Evolutionary conservation across 2,797 vertebrate species (phyloP), one percentile per base, ranked within the genome.

Genomic region (Remorina albescens): DNA sequence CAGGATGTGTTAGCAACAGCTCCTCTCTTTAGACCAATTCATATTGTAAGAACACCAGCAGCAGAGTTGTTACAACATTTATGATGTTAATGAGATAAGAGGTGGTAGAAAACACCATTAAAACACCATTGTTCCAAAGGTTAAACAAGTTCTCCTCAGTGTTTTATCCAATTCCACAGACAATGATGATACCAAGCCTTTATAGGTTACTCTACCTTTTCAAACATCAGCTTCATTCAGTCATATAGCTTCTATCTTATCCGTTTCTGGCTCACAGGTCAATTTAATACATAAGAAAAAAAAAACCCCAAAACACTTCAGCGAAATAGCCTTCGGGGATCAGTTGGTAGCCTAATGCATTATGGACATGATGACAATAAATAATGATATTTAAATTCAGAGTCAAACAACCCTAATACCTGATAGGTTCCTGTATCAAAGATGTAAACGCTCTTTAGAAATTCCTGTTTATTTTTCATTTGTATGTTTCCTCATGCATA

Each of bases 321-420:
- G 37, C 50, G 8, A 26, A 16, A 25, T 74, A 47, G 42, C 39
- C 76, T 70, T 28, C 57, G 66, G 75, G 82, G 53, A 76, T 80
- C 26, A 12, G 58, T 39, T 39, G 7, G 18, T 69, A 26, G n/a
- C n/a, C n/a, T n/a, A n/a, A 78, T 78, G 67, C 54, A 76, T 87
- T 78, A 86, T 72, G 64, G 51, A 85, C 67, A 70, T 61, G 72
- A 69, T 51, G 72, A 78, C 80, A 74, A 86, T 76, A 65, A 50
- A 28, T n/a, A 50, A 59, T 49, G 71, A 53, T 55, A 64, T 86
- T 82, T 62, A 65, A 78, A 83, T 62, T 32, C 37, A n/a, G 59
- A 47, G 6, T 72, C 60, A 78, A 60, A 68, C 53, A 72, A 36
- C 49, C 39, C 13, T 30, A 55, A 66, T 36, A 46, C 44, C 66